Evolutionary conservation across 2,888 invertebrate genomes (phyloP).

Genomic region (Pomacea canaliculata): DNA sequence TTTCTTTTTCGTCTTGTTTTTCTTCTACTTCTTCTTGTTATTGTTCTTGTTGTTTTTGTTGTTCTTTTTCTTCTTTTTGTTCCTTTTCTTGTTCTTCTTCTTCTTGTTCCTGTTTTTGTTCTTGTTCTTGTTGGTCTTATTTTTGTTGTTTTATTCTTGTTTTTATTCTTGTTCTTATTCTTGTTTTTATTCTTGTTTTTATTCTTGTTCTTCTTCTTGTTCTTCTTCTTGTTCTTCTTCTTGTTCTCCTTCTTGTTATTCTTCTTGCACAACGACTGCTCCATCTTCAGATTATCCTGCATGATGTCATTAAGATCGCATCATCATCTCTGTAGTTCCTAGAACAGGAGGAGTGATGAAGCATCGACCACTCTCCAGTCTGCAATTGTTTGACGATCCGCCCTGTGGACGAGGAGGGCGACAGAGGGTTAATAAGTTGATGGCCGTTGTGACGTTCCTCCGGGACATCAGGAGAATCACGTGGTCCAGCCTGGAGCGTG

Average conservation of each 20-base stretch:
- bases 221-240: neutral
- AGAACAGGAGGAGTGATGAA: too few relatives aligned
- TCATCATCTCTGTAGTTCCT: too few relatives aligned
- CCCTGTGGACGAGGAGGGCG: too few relatives aligned
- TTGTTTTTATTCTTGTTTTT: neutral
- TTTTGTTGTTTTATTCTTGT: neutral
- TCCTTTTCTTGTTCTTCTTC: too few relatives aligned
- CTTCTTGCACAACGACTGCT: neutral
- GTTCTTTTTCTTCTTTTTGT: too few relatives aligned
- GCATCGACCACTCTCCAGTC: too few relatives aligned
- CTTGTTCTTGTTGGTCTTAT: neutral
- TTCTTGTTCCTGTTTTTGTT: neutral
- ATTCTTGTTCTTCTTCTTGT: neutral
- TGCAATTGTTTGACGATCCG: too few relatives aligned
- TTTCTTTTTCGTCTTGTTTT: neutral
- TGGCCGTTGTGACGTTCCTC: too few relatives aligned
- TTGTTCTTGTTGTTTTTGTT: neutral
- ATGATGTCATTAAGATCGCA: neutral
- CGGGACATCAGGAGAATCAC: too few relatives aligned
- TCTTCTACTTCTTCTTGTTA: neutral
- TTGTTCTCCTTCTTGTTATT: neutral
- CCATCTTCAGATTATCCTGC: neutral
- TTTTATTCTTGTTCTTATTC: neutral
- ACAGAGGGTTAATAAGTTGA: too few relatives aligned
- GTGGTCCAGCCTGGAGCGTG: too few relatives aligned